A percentile compares a stretch with the other conserved stretches of the same genome.
These are phyloP conservation scores for Leptura quadrifasciata DNA, from an alignment of 2,888 invertebrate genomes.

Conservation along the genomic window DNA sequence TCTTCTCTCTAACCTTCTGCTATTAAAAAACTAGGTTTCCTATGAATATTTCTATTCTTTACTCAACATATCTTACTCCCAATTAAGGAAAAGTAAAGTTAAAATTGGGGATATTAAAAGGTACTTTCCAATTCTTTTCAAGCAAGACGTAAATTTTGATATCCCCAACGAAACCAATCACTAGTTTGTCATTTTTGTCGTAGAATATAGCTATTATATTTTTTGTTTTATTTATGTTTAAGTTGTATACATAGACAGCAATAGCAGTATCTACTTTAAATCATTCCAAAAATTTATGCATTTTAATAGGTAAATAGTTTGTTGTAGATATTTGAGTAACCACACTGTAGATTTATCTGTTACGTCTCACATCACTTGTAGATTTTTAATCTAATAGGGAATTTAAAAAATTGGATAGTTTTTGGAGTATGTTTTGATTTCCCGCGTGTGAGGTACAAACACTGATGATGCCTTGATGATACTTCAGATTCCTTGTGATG, in stretches of 20 bases:
- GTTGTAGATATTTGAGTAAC: slow-evolving; percentile 62
- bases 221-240: slow-evolving; percentile 33
- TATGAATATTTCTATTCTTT: neutral
- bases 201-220: slow-evolving; percentile 23
- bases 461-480: neutral
- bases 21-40: neutral
- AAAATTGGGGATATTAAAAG: slow-evolving; percentile 18
- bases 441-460: slow-evolving; percentile 8
- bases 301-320: slow-evolving; percentile 53
- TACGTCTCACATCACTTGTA: slow-evolving; percentile 56
- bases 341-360: slow-evolving; percentile 63
- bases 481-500: too few species aligned
- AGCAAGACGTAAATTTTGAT: slow-evolving; percentile 15
- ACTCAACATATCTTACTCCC: neutral
- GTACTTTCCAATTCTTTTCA: neutral
- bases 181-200: slow-evolving; percentile 36
- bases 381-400: slow-evolving; percentile 40
- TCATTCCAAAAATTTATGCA: slow-evolving; percentile 49
- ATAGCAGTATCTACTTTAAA: slow-evolving; percentile 55
- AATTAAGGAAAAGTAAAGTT: neutral
- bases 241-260: slow-evolving; percentile 47
- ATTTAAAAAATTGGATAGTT: slow-evolving; percentile 46
- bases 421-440: neutral
- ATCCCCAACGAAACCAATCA: slow-evolving; percentile 33
- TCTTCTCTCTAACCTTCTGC: neutral